phyloP scores from a whole-genome alignment of 2,797 vertebrate genomes.

The Parotocinclus haroldoi region DNA sequence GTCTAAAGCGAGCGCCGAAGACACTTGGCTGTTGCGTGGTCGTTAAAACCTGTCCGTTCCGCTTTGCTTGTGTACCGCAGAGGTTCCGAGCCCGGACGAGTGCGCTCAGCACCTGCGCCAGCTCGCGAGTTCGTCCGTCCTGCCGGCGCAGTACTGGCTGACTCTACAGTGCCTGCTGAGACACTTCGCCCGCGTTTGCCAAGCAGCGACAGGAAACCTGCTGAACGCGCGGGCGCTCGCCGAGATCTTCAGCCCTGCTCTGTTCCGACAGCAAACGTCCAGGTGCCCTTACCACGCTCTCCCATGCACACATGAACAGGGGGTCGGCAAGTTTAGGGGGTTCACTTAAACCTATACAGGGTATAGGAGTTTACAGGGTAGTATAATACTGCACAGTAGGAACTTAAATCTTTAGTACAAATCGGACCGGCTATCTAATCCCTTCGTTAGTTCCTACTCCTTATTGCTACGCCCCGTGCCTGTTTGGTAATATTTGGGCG shows the following conservation, averaged over 20 bases:
- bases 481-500: too few species aligned
- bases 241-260: conserved; percentile 89
- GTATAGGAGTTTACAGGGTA: too few species aligned
- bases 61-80: conserved; percentile 62
- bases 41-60: conserved; percentile 4
- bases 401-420: too few species aligned
- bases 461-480: too few species aligned
- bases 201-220: conserved; percentile 83
- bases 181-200: conserved; percentile 88
- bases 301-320: conserved; percentile 14
- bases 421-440: too few species aligned
- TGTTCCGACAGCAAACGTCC: conserved; percentile 83
- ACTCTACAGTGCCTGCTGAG: conserved; percentile 90
- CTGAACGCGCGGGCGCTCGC: conserved; percentile 80
- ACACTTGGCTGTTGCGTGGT: background rate
- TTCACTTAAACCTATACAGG: too few species aligned
- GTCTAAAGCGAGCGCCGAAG: background rate
- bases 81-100: conserved; percentile 84
- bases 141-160: conserved; percentile 93
- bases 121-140: conserved; percentile 76
- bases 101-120: conserved; percentile 82
- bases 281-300: conserved; percentile 66
- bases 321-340: too few species aligned
- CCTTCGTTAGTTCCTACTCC: too few species aligned
- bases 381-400: too few species aligned